Evolutionary conservation across 2,888 invertebrate genomes (phyloP).

Genomic region (Odontocerum albicorne): DNA sequence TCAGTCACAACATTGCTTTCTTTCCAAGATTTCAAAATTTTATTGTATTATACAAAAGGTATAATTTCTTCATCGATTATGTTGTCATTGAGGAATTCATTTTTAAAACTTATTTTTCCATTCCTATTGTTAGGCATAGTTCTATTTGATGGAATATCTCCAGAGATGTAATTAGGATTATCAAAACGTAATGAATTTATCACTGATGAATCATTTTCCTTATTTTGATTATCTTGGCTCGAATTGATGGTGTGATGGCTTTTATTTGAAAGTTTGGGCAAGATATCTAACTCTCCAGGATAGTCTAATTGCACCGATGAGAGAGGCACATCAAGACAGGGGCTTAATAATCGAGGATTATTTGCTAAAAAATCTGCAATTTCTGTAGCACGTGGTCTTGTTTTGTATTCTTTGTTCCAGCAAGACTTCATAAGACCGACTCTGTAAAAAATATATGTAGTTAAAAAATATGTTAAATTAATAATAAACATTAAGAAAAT

Average conservation of each 20-base stretch:
- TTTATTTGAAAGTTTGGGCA: slow-evolving; percentile 27
- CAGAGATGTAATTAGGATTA: slow-evolving; percentile 33
- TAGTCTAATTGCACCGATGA: slow-evolving; percentile 74
- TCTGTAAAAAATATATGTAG: slow-evolving; percentile 49
- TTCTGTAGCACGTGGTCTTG: slow-evolving; percentile 75
- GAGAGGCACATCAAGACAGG: slow-evolving; percentile 76
- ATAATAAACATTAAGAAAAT: no score
- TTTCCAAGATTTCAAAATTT: not conserved
- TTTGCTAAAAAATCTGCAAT: slow-evolving; percentile 80
- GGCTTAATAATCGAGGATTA: slow-evolving; percentile 73
- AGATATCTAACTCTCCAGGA: slow-evolving; percentile 44
- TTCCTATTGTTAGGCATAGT: slow-evolving; percentile 1
- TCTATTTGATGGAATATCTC: slow-evolving; percentile 19
- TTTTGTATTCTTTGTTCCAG: slow-evolving; percentile 71
- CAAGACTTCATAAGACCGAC: slow-evolving; percentile 76
- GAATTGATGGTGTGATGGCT: slow-evolving; percentile 5
- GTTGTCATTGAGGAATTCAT: slow-evolving; percentile 11
- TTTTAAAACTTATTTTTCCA: slow-evolving; percentile 19
- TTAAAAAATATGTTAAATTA: slow-evolving; percentile 2
- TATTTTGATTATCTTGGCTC: slow-evolving; percentile 12
- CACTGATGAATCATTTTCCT: slow-evolving; percentile 17
- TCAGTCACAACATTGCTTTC: no score
- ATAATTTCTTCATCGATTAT: slow-evolving; percentile 28
- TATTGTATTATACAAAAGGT: slow-evolving; percentile 26
- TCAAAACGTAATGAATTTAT: slow-evolving; percentile 31